phyloP scores from a whole-genome alignment of 2,797 vertebrate species.

The Aldrovandia affinis region DNA sequence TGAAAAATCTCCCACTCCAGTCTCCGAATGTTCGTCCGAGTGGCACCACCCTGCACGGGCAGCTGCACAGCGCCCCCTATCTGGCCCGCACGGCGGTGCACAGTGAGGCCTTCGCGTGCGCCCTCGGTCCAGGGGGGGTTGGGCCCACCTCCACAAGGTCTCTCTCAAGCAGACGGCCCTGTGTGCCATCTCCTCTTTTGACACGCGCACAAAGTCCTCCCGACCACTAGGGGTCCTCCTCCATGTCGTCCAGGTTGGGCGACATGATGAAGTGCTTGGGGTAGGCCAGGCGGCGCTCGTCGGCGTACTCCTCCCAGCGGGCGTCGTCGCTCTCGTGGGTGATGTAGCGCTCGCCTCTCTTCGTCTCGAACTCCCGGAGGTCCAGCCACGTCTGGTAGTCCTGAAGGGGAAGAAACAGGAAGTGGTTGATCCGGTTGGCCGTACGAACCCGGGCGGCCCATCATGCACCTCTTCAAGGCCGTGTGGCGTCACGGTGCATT shows the following conservation, averaged over 20 bases:
- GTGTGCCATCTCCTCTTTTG: not conserved
- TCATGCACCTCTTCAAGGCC: not conserved
- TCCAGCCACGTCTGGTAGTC: constrained; percentile 85
- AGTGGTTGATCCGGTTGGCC: too few relatives aligned
- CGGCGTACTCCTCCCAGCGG: constrained; percentile 81
- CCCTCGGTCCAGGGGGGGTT: constrained; percentile 2
- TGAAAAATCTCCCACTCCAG: constrained; percentile 19
- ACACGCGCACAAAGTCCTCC: not conserved
- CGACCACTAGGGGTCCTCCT: constrained; percentile 74
- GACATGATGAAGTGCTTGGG: constrained; percentile 83
- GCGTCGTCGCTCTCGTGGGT: constrained; percentile 84
- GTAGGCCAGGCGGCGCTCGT: constrained; percentile 74
- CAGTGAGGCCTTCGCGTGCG: constrained; percentile 1
- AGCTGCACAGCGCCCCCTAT: constrained; percentile 1
- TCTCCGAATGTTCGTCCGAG: not conserved
- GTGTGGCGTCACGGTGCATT: constrained; percentile 35
- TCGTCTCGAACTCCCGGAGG: constrained; percentile 82
- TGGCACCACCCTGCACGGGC: not conserved
- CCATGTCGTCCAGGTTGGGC: constrained; percentile 81
- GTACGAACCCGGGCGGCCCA: not conserved
- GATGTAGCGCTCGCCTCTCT: constrained; percentile 81
- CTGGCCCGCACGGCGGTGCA: not conserved
- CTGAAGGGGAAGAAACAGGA: constrained; percentile 55
- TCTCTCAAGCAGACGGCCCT: not conserved
- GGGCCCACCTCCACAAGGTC: not conserved